Percentiles rank a stretch among this genome's conserved stretches.
Conservation (phyloP, 1,140 invertebrate species). For the Bombus waltoni region DNA sequence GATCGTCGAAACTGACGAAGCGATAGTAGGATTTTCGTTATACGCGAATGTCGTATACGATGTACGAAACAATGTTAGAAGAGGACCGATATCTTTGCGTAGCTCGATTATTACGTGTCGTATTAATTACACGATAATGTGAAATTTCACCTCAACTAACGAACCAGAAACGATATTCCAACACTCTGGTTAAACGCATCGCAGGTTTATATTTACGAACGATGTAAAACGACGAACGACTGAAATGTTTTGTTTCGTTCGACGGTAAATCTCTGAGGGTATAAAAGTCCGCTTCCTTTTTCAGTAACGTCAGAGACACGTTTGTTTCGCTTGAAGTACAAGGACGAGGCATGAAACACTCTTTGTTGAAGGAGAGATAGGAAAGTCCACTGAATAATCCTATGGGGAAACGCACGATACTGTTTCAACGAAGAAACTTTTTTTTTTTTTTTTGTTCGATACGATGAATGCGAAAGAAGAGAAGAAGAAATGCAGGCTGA, state of each 20-base stretch:
- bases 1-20: no score
- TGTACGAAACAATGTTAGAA: no score
- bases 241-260: not conserved
- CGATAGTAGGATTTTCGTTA: no score
- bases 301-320: not conserved
- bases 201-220: not conserved
- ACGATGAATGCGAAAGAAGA: not conserved
- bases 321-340: not conserved
- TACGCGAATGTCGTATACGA: no score
- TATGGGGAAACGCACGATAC: not conserved
- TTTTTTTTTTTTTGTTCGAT: not conserved
- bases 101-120: no score
- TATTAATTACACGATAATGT: not conserved
- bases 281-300: not conserved
- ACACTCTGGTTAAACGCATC: not conserved
- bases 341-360: not conserved
- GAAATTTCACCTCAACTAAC: not conserved
- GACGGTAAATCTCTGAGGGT: not conserved
- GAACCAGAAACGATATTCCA: not conserved
- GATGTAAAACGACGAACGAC: not conserved
- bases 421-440: not conserved
- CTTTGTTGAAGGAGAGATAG: not conserved
- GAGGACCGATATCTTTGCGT: no score
- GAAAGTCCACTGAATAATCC: constrained; percentile 25
- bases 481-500: not conserved